These are phyloP conservation scores for Drosophila sordidula DNA, from an alignment of 2,888 invertebrate genomes.

Conservation along the genomic window DNA sequence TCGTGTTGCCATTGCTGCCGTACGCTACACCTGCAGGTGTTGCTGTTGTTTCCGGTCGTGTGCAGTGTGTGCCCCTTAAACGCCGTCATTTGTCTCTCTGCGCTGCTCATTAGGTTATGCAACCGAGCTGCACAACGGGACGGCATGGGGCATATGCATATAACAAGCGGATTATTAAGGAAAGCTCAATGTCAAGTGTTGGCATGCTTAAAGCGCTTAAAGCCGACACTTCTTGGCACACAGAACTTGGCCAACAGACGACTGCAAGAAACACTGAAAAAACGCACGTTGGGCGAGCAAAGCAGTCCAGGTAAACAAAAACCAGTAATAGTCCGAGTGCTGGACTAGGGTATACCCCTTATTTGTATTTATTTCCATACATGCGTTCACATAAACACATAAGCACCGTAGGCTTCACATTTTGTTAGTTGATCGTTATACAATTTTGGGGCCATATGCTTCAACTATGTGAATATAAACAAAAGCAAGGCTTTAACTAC, in stretches of 20 bases:
- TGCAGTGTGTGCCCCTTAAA: conserved; percentile 42
- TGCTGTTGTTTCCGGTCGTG: conserved; percentile 51
- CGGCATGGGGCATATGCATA: conserved; percentile 17
- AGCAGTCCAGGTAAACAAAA: background rate
- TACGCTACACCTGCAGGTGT: conserved; percentile 36
- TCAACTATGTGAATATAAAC: no score
- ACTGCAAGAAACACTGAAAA: conserved; percentile 9
- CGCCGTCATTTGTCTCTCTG: conserved; percentile 54
- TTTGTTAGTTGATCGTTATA: no score
- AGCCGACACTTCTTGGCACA: conserved; percentile 27
- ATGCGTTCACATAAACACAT: no score
- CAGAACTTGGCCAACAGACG: conserved; percentile 20
- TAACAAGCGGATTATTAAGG: conserved; percentile 63
- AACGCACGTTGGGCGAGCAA: conserved; percentile 7
- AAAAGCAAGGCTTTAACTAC: no score
- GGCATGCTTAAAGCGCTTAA: conserved; percentile 46
- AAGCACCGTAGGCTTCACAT: no score
- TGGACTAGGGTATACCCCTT: background rate
- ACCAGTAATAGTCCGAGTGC: background rate
- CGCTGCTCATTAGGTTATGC: conserved; percentile 73
- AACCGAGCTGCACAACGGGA: conserved; percentile 20
- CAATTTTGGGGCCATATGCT: no score
- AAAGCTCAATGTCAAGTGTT: conserved; percentile 66
- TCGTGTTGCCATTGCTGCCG: conserved; percentile 2
- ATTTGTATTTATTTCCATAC: background rate